Base-by-base conservation (phyloP, 2,888 invertebrate species). In the Tinea pellionella region DNA sequence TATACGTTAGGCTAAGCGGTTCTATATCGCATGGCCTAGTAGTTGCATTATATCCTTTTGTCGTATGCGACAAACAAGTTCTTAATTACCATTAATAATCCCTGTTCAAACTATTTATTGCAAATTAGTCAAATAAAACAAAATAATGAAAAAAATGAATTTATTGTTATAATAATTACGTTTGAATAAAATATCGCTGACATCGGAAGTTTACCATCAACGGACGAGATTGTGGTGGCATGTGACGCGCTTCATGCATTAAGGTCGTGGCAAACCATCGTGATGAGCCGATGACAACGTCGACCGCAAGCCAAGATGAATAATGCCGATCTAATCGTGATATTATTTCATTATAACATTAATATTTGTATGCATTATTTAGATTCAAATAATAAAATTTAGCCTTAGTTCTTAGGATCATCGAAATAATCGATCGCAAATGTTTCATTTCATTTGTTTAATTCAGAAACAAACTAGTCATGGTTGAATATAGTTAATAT, bases 1-100 rank as follows among this genome's bases (percentile, higher is more conserved):
- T 65, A n/a, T n/a, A 53, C 24, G 53, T 24, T 59, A 30, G 57
- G 32, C 57, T 57, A 32, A 57, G 57, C 57, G 57, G 32, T 57
- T 32, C 57, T 57, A 15, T 32, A 57, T 32, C 30, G 57, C 32
- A 57, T 57, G 32, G 57, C 4, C 32, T 1, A 57, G 57, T n/a
- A 30, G 57, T 15, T 32, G 19, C 18, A n/a, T 19, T 6, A 6
- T 47, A 15, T 18, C 2, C 37, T 37, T 37, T 37, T n/a, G 37
- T 6, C 9, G n/a, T 2, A 9, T 2, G 37, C 37, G 37, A 37
- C 37, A 37, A 12, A 12, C 37, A 37, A 6, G 9, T 24, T 37
- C 37, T 37, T n/a, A 37, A 37, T 9, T 37, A 37, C 37, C 6
- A 24, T 24, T 6, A 24, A 24, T 6, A 6, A 24, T 6, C 24